Evolutionary conservation across 2,888 invertebrate species (phyloP).

Genomic region (Sympetrum striolatum): DNA sequence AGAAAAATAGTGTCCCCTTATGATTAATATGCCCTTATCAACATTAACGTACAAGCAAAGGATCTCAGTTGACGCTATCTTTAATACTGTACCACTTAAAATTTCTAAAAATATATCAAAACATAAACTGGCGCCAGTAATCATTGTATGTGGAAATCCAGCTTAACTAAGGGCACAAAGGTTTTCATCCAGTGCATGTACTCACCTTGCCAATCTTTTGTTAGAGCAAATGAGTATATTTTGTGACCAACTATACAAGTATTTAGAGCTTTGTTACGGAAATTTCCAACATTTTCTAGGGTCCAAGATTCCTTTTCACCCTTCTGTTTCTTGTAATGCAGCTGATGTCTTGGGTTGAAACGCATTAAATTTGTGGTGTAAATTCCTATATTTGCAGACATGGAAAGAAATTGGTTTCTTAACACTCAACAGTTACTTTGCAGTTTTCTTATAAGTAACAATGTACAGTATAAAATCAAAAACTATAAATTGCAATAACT

Average conservation of each 20-base stretch:
- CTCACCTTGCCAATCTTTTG: background rate
- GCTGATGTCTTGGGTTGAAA: background rate
- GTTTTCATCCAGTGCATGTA: background rate
- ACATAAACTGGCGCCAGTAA: too few relatives aligned
- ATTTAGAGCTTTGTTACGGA: conserved; percentile 9
- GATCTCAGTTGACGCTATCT: too few relatives aligned
- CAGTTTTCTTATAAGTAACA: too few relatives aligned
- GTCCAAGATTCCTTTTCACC: background rate
- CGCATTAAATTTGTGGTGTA: background rate
- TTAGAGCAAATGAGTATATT: conserved; percentile 33
- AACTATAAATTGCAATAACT: too few relatives aligned
- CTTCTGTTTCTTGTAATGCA: background rate
- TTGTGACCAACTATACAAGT: conserved; percentile 15
- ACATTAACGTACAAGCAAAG: too few relatives aligned
- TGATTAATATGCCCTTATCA: too few relatives aligned
- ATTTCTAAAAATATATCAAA: too few relatives aligned
- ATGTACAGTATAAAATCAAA: too few relatives aligned
- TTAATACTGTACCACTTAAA: too few relatives aligned
- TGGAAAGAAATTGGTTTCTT: background rate
- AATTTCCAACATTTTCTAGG: background rate
- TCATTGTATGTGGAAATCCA: too few relatives aligned
- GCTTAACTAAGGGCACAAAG: background rate
- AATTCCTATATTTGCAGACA: background rate
- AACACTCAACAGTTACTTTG: too few relatives aligned
- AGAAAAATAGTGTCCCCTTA: too few relatives aligned